Conservation (phyloP, 2,113 vertebrate species). For the Pluvianellus socialis region DNA sequence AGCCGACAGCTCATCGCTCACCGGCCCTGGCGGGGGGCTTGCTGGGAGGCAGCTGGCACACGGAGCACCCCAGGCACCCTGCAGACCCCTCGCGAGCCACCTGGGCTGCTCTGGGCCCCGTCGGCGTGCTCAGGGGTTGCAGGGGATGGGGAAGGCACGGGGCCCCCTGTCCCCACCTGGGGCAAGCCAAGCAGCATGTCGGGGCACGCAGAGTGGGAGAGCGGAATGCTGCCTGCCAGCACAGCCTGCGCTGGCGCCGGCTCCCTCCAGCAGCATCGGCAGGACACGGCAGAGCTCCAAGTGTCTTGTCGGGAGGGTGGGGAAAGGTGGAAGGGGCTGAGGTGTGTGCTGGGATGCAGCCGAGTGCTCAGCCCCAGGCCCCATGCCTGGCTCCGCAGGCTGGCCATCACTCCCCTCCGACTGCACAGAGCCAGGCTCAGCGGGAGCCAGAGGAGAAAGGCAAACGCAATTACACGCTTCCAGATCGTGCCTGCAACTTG, state of each 20-base stretch:
- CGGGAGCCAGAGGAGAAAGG: not conserved
- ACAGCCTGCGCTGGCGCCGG: not conserved
- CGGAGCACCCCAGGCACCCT: not conserved
- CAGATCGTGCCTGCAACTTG: not conserved
- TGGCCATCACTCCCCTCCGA: rapidly evolving
- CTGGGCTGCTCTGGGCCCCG: not conserved
- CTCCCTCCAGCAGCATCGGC: not conserved
- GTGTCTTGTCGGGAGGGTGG: not conserved
- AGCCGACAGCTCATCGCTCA: not conserved
- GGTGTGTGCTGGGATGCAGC: too few relatives aligned
- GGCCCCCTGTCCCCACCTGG: not conserved
- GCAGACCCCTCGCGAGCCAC: not conserved
- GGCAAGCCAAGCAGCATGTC: rapidly evolving
- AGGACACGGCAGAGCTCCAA: rapidly evolving
- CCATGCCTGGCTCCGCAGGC: not conserved
- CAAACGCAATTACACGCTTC: not conserved
- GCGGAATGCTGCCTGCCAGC: not conserved
- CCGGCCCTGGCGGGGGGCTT: rapidly evolving
- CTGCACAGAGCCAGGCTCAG: not conserved
- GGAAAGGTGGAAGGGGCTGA: not conserved
- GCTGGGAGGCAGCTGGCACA: not conserved
- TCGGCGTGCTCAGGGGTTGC: rapidly evolving
- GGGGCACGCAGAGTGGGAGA: not conserved
- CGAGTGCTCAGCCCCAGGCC: too few relatives aligned
- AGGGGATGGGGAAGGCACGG: not conserved